Evolutionary conservation across 2,797 vertebrate genomes (phyloP), one percentile per base, ranked within the genome.

Genomic region (Pristis pectinata): DNA sequence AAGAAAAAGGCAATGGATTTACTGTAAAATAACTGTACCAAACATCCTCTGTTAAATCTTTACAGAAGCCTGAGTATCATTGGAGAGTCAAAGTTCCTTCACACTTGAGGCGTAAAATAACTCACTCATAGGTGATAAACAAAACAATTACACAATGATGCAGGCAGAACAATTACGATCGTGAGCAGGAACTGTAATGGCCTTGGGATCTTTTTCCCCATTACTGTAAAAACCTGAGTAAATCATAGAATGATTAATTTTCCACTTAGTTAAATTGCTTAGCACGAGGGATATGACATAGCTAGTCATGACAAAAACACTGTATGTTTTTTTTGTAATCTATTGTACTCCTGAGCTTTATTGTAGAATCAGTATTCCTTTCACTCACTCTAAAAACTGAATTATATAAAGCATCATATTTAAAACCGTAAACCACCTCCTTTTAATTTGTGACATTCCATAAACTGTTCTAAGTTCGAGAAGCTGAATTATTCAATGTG

Each of bases 221-320:
- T 8, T 70, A 93, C 41, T 93, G 10, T 44, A 93, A 67, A 93
- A 93, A 44, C 89, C 67, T 44, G 89, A 93, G 72, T 74, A 93
- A 74, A 49, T 22, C 2, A 8, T 24, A 13, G 44, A 93, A 93
- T 93, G 37, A 93, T 93, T 72, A 93, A 49, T 72, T 93, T 93
- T 34, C 41, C 91, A 93, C 64, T 93, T 74, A 93, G 41, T 93
- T 93, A 49, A 49, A 74, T 72, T 74, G 91, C 91, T 17, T 22
- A 93, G 10, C 67, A 72, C 67, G 74, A 53, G 6, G 92, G 27
- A 74, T 30, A 74, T 93, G 92, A 53, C 67, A 93, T 19, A 93
- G 34, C 92, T 24, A 49, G 64, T 49, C 91, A 34, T 72, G 91
- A 93, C 67, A 93, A 70, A 67, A 27, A 72, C 7, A 22, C 8